Conservation (phyloP, 92 coral and sea anemone species). For the Parazoanthus atlanticus region DNA sequence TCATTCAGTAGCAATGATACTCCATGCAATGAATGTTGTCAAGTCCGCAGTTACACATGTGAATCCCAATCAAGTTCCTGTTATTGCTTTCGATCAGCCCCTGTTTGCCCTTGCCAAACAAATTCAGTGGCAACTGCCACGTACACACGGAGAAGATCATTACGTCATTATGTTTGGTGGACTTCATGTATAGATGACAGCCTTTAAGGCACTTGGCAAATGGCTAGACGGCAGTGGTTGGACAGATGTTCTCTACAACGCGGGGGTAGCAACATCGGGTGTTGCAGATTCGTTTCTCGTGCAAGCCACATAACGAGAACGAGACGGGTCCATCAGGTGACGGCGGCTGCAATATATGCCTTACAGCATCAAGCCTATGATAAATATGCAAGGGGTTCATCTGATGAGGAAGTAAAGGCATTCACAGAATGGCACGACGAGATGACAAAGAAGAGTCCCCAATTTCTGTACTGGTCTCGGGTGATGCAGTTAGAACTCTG, state of each 20-base stretch:
- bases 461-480: no score
- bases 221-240: conserved; percentile 33
- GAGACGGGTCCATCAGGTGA: conserved; percentile 27
- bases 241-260: conserved; percentile 1
- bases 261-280: not conserved
- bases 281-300: not conserved
- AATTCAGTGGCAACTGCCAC: conserved; percentile 27
- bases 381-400: not conserved
- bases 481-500: not conserved
- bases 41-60: conserved; percentile 32
- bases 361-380: conserved; percentile 24
- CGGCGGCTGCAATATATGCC: conserved; percentile 36
- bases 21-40: conserved; percentile 34
- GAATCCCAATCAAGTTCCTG: conserved; percentile 37
- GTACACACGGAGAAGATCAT: conserved; percentile 7
- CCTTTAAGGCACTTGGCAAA: not conserved
- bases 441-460: no score
- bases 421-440: no score
- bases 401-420: no score
- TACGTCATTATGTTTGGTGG: conserved; percentile 31
- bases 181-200: conserved; percentile 23
- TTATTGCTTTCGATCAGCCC: conserved; percentile 41
- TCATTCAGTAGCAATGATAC: conserved; percentile 44
- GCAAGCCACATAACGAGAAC: not conserved
- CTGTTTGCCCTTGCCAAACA: not conserved